Evolutionary conservation across 2,113 vertebrate genomes (phyloP), one percentile per base, ranked within the genome.

Genomic region (Trogon surrucura): DNA sequence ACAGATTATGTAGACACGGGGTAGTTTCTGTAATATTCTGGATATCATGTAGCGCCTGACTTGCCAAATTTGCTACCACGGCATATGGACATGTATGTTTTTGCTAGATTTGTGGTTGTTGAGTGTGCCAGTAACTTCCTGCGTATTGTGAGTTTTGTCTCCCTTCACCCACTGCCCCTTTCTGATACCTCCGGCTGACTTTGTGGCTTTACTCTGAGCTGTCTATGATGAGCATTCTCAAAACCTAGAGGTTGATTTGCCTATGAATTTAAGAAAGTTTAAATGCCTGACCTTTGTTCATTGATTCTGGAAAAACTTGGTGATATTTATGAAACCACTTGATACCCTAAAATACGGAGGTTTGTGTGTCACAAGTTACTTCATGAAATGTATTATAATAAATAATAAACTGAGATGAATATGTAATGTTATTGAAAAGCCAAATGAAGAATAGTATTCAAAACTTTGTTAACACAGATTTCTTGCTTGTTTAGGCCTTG

Each of bases 91-190:
- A 66, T 19, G 7, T 66, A 11, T 8, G 3, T 26, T 56, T 56
- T 47, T 72, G 23, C 10, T 29, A 10, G 6, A 29, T 54, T 65
- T 22, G 17, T 54, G 4, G 20, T 82, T 30, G 7, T 32, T 85
- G 25, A 47, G 6, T 56, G 4, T 61, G 11, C 16, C 16, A 41
- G 20, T 66, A 18, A 29, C 16, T 70, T 54, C 12, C 17, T 12
- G 11, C n/a, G 16, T 30, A 10, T 50, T 71, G 34, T 15, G 45
- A 8, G 9, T 3, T 32, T 58, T 84, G 32, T 34, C 4, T 66
- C 7, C 4, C 7, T 90, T 69, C 4, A 11, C 11, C 6, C 3
- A 4, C 1, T 13, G 2, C 8, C 2, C 3, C 8, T 13, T 86
- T 45, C 65, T 78, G 10, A 53, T 51, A 14, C 10, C 3, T 21